Conservation (phyloP, 2,113 vertebrate species). For the Hipposideros armiger region DNA sequence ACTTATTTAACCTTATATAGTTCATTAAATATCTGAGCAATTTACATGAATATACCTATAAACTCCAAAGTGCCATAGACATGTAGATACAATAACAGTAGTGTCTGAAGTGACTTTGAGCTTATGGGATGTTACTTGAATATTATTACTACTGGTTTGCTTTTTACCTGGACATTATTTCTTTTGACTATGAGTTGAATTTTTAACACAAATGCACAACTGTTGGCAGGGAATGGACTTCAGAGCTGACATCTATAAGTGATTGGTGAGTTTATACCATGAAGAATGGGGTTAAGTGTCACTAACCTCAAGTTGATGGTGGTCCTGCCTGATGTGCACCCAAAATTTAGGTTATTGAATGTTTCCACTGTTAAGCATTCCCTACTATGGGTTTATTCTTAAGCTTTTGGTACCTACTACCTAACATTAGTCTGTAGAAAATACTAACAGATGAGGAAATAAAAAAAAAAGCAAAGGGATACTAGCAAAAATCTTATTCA, state of each 20-base stretch:
- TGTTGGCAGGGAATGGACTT: background rate
- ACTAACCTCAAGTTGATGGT: background rate
- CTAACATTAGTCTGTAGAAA: background rate
- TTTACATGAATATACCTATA: background rate
- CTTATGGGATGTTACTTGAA: background rate
- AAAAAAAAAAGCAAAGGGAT: background rate
- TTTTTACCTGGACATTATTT: background rate
- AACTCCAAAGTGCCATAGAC: background rate
- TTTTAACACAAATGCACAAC: background rate
- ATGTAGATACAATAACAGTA: background rate
- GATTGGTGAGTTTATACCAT: background rate
- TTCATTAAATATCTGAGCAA: constrained; percentile 1
- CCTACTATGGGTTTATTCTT: background rate
- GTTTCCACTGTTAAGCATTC: background rate
- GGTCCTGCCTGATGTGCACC: background rate
- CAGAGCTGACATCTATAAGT: background rate
- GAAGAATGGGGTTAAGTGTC: no score
- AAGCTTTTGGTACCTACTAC: background rate
- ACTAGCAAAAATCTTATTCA: background rate
- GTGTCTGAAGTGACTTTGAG: background rate
- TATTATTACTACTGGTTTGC: background rate
- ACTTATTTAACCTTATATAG: background rate
- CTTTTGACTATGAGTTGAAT: background rate
- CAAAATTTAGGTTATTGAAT: background rate
- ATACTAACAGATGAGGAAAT: background rate